Evolutionary conservation across 2,113 vertebrate species (phyloP).

Genomic region (Xenopus borealis): DNA sequence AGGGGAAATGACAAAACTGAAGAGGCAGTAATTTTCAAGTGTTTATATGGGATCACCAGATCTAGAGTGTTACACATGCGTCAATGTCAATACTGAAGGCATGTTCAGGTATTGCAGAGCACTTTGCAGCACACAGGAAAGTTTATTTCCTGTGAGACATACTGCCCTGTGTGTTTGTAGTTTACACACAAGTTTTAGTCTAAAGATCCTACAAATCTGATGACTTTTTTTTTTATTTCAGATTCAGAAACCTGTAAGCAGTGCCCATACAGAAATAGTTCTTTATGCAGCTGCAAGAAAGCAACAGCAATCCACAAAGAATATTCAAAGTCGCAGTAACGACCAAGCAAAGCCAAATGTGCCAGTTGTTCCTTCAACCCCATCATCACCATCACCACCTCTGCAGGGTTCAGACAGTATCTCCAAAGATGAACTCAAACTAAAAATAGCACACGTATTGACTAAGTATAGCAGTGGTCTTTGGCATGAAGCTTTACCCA

Average conservation of each 20-base stretch:
- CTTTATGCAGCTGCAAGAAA: conserved; percentile 73
- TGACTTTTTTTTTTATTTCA: conserved; percentile 55
- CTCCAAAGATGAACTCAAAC: conserved; percentile 63
- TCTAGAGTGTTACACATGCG: too few relatives aligned
- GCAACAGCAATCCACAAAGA: conserved; percentile 42
- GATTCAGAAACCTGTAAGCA: conserved; percentile 50
- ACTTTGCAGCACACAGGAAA: too few relatives aligned
- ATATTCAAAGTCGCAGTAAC: conserved; percentile 37
- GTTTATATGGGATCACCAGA: too few relatives aligned
- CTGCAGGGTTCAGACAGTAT: conserved; percentile 40
- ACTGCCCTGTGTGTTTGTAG: too few relatives aligned
- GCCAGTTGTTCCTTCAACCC: conserved; percentile 50
- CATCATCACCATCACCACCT: conserved; percentile 2
- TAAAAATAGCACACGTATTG: conserved; percentile 75
- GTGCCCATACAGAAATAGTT: conserved; percentile 63
- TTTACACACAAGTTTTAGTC: too few relatives aligned
- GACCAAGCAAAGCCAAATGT: conserved; percentile 52
- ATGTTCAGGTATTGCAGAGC: too few relatives aligned
- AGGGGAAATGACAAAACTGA: too few relatives aligned
- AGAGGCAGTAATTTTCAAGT: too few relatives aligned
- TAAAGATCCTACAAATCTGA: too few relatives aligned
- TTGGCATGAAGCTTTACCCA: conserved; percentile 85
- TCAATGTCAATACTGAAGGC: too few relatives aligned
- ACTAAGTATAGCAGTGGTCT: conserved; percentile 77
- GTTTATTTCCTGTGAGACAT: too few relatives aligned